Evolutionary conservation across 1,140 invertebrate genomes (phyloP), one percentile per base, ranked within the genome.

Genomic region (Sitodiplosis mosellana): DNA sequence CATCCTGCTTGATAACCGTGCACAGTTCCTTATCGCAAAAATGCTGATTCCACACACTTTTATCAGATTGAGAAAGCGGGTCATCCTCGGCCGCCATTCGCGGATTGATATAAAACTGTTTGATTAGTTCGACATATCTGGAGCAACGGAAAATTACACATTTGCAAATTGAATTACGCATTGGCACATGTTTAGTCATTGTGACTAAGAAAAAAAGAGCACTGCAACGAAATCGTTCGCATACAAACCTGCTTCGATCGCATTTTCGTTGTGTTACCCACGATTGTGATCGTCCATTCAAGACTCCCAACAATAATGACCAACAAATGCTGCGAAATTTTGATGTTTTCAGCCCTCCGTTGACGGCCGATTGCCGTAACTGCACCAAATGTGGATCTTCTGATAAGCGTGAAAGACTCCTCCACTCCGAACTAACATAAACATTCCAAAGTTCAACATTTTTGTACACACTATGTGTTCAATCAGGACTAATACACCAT

Each of bases 21-120:
- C 78, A 73, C 8, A 87, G 63, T 53, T 85, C 82, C 55, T 77
- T 76, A 61, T 87, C 83, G 59, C 77, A 76, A 61, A 87, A 87
- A 61, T 82, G 83, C 55, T 82, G 77, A 58, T 84, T 80, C 84
- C 83, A 87, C 0, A 75, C 72, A 59, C 80, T 85, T 74, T 85
- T 45, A 34, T 62, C 54, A 0, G 57, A 58, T 50, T 58, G 58
- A 6, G 60, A 60, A 46, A 63, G 33, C 15, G 64, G 59, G 53
- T 65, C 51, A 50, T 59, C 58, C n/a, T 49, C 47, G 0, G 49
- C 45, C 22, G 11, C 38, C 2, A 42, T 54, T 36, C 63, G 59
- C 2, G 61, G 61, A 56, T 64, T 63, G 19, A 59, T 51, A 20
- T 56, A 58, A 49, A 61, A 63, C 38, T 63, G 61, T 12, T 56